These are phyloP conservation scores for Hydrophis major DNA, from an alignment of 2,797 vertebrate species.

Conservation along the genomic window DNA sequence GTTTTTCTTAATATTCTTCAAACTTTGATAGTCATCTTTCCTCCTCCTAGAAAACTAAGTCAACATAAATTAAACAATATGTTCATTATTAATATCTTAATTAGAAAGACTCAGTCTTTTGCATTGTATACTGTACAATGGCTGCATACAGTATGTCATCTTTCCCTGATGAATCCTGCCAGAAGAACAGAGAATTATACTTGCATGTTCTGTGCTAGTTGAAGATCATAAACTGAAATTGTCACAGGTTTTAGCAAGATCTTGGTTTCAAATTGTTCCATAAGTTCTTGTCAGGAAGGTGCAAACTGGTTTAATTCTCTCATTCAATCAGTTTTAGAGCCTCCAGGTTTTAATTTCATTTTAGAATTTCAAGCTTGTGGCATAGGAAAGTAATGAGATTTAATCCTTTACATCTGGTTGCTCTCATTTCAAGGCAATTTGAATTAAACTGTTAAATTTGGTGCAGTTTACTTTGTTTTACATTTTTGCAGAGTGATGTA, in stretches of 20 bases:
- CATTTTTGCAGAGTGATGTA: background rate
- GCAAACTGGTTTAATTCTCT: background rate
- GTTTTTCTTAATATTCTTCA: background rate
- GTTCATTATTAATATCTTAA: background rate
- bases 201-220: background rate
- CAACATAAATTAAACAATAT: background rate
- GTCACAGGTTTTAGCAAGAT: background rate
- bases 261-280: background rate
- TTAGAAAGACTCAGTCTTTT: background rate
- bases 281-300: background rate
- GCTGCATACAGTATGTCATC: background rate
- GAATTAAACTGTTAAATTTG: slow-evolving; percentile 8
- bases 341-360: background rate
- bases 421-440: background rate
- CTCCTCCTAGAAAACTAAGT: background rate
- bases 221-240: background rate
- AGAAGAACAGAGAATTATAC: background rate
- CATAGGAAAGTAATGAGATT: background rate
- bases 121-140: background rate
- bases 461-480: fast-evolving
- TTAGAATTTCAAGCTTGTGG: background rate
- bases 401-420: background rate
- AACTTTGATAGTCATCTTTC: background rate
- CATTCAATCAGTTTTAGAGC: background rate
- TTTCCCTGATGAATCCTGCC: background rate